Base-by-base conservation (phyloP, 2,113 vertebrate genomes). In the Serilophus lunatus region DNA sequence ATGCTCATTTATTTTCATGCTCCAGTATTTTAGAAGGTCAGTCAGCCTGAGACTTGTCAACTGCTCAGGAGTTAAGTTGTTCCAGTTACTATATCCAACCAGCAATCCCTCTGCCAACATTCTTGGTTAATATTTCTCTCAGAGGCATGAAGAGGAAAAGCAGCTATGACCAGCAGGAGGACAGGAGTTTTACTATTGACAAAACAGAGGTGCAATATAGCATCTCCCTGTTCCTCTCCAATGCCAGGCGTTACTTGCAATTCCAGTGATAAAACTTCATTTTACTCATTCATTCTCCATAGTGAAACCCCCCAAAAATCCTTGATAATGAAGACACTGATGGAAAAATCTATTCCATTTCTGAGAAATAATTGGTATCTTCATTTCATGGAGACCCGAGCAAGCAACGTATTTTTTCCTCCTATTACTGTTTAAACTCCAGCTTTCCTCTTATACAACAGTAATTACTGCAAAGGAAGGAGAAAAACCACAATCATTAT, bases 71-170 rank as follows among this genome's bases (percentile, higher is more conserved):
- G 82, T 91, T 83, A 80, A 74, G 60, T 47, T 71, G 82, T 78
- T 93, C 74, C 84, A 82, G 92, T 81, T 92, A 84, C 94, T 88
- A 88, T 33, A 90, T 53, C 69, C 94, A 93, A 77, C 76, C 47
- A 93, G 72, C 31, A 72, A 70, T 49, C 49, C 1, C 26, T 66
- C 82, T 92, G 94, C 92, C 82, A 95, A 49, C 72, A 64, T 71
- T 94, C 92, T 26, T 86, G 59, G 94, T 96, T 96, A 96, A 92
- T 92, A 84, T 91, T 96, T 96, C 80, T 95, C 90, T 82, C 35
- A 1, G 61, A 90, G 61, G 82, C 83, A 92, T 26, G 65, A 65
- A 86, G 66, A 79, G 38, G 70, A 94, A 84, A 83, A 90, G 23
- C 72, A 92, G 75, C 60, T 88, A 64, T 13, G 25, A 71, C 60